These are phyloP conservation scores for Clostera curtula DNA, from an alignment of 2,888 invertebrate species.

Conservation along the genomic window DNA sequence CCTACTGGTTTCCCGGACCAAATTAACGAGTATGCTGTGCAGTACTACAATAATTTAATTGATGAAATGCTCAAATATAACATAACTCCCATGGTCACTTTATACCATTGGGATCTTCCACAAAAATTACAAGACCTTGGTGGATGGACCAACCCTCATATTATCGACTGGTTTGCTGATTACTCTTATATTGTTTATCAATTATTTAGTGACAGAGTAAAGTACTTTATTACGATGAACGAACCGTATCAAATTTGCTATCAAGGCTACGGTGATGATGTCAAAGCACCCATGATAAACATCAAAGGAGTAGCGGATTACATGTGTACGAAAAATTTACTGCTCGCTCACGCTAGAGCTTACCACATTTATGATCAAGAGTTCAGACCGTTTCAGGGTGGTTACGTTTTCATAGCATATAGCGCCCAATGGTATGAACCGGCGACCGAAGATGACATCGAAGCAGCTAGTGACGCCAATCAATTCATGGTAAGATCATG, in stretches of 20 bases:
- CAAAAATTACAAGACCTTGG: slow-evolving; percentile 64
- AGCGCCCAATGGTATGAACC: slow-evolving; percentile 71
- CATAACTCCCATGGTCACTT: slow-evolving; percentile 74
- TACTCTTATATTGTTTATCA: slow-evolving; percentile 51
- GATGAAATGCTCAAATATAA: slow-evolving; percentile 72
- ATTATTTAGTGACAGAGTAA: slow-evolving; percentile 59
- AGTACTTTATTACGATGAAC: slow-evolving; percentile 74
- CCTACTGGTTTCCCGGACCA: slow-evolving; percentile 66
- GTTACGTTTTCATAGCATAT: slow-evolving; percentile 54
- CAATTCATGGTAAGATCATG: slow-evolving; percentile 52
- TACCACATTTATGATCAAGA: slow-evolving; percentile 49
- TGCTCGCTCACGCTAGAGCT: slow-evolving; percentile 68
- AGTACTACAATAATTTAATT: slow-evolving; percentile 78
- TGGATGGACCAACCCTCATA: slow-evolving; percentile 57
- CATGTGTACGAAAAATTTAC: slow-evolving; percentile 57
- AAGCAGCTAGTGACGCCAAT: slow-evolving; percentile 54
- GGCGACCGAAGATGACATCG: slow-evolving; percentile 45
- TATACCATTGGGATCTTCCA: slow-evolving; percentile 68
- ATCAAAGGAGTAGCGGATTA: slow-evolving; percentile 60
- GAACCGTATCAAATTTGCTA: slow-evolving; percentile 55
- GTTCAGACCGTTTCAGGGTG: slow-evolving; percentile 46
- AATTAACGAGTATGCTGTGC: slow-evolving; percentile 70
- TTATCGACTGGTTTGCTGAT: slow-evolving; percentile 54
- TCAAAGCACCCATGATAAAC: slow-evolving; percentile 36
- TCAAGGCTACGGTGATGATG: slow-evolving; percentile 48